Conservation (phyloP, 2,113 vertebrate species). For the Marmota monax region DNA sequence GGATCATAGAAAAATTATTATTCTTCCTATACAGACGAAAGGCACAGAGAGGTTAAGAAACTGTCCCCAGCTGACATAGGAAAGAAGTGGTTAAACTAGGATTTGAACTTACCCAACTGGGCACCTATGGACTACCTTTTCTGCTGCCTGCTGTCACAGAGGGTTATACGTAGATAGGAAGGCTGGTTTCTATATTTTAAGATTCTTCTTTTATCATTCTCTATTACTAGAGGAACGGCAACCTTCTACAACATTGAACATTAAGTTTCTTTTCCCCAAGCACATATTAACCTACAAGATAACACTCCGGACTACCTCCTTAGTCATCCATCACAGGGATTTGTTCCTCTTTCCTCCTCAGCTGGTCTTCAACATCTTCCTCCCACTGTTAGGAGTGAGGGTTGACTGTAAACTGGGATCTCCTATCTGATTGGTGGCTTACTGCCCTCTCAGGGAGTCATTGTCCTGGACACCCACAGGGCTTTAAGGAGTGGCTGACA, state of each 20-base stretch:
- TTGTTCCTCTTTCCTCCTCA: background rate
- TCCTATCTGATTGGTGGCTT: background rate
- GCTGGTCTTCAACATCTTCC: background rate
- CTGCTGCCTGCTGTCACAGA: background rate
- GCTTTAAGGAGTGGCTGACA: background rate
- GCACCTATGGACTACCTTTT: background rate
- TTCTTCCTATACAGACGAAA: slow-evolving; percentile 43
- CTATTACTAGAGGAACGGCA: background rate
- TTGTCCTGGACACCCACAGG: background rate
- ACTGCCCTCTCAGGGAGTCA: background rate
- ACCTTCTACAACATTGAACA: background rate
- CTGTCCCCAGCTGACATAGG: background rate
- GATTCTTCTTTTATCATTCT: background rate
- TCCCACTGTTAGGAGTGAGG: background rate
- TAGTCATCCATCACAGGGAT: background rate
- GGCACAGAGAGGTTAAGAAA: slow-evolving; percentile 9
- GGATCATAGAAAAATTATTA: background rate
- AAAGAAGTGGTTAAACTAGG: slow-evolving; percentile 16
- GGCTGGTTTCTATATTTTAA: background rate
- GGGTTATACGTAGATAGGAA: background rate
- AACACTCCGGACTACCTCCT: background rate
- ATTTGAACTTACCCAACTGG: slow-evolving; percentile 23
- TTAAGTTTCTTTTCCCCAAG: background rate
- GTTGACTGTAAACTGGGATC: too few species aligned
- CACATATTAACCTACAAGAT: background rate